These are phyloP conservation scores for Sesamia inferens DNA, from an alignment of 2,888 invertebrate species.

Conservation along the genomic window DNA sequence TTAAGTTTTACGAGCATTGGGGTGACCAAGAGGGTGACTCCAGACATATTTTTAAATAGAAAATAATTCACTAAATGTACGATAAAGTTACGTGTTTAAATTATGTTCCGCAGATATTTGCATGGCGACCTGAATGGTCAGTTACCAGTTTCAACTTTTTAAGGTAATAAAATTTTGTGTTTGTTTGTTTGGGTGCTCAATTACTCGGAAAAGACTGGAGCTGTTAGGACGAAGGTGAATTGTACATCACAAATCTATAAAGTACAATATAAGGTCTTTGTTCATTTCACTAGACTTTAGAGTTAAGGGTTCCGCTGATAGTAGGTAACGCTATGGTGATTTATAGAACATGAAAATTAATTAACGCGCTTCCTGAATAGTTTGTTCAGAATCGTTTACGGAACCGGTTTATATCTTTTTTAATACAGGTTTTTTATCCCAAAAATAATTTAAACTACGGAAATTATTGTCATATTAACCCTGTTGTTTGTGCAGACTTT, in stretches of 20 bases:
- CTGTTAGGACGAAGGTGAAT: slow-evolving; percentile 45
- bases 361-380: too few species aligned
- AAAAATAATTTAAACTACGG: too few species aligned
- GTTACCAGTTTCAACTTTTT: slow-evolving; percentile 42
- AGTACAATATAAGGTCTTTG: slow-evolving; percentile 12
- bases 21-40: slow-evolving; percentile 48
- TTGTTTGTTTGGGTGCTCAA: slow-evolving; percentile 53
- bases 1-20: slow-evolving; percentile 65
- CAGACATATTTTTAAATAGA: slow-evolving; percentile 61
- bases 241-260: slow-evolving; percentile 22
- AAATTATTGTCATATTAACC: too few species aligned
- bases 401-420: too few species aligned
- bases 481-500: too few species aligned
- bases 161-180: slow-evolving; percentile 37
- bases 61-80: slow-evolving; percentile 60
- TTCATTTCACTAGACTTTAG: not conserved
- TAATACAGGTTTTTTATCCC: too few species aligned
- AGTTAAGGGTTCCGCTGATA: too few species aligned
- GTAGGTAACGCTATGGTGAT: too few species aligned
- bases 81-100: slow-evolving; percentile 49
- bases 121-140: slow-evolving; percentile 37
- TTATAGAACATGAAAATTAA: too few species aligned
- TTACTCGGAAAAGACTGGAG: slow-evolving; percentile 50
- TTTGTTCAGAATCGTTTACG: too few species aligned
- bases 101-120: slow-evolving; percentile 42